Percentiles rank a stretch among this genome's conserved stretches.
These are phyloP conservation scores for Pica pica DNA, from an alignment of 2,113 vertebrate species.

Conservation along the genomic window DNA sequence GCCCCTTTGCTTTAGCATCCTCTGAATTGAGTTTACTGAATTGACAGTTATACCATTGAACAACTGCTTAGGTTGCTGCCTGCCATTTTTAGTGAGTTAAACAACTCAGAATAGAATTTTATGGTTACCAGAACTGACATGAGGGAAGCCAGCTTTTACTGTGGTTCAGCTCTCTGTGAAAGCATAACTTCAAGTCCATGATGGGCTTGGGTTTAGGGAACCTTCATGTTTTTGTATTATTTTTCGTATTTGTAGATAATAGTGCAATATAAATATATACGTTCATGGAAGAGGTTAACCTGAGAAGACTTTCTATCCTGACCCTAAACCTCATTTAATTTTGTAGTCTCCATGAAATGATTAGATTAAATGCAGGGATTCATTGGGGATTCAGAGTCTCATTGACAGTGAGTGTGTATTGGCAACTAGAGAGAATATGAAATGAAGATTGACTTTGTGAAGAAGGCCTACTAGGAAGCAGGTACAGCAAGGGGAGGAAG, in stretches of 20 bases:
- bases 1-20: not conserved
- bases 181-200: not conserved
- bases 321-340: slow-evolving; percentile 20
- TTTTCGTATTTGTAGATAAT: not conserved
- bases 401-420: not conserved
- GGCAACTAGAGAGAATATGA: not conserved
- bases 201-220: not conserved
- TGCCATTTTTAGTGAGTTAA: not conserved
- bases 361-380: slow-evolving; percentile 9
- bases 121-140: not conserved
- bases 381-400: not conserved
- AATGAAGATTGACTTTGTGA: not conserved
- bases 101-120: not conserved
- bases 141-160: not conserved
- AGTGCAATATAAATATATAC: not conserved
- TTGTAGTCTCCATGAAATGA: not conserved
- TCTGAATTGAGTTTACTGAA: not conserved
- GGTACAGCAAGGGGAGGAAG: not conserved
- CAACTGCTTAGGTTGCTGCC: not conserved
- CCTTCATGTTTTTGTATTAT: not conserved
- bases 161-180: not conserved
- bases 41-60: not conserved
- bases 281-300: not conserved
- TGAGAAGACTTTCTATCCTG: not conserved
- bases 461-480: not conserved